Evolutionary conservation across 2,113 vertebrate species (phyloP), one percentile per base, ranked within the genome.

Genomic region (Nibea albiflora): DNA sequence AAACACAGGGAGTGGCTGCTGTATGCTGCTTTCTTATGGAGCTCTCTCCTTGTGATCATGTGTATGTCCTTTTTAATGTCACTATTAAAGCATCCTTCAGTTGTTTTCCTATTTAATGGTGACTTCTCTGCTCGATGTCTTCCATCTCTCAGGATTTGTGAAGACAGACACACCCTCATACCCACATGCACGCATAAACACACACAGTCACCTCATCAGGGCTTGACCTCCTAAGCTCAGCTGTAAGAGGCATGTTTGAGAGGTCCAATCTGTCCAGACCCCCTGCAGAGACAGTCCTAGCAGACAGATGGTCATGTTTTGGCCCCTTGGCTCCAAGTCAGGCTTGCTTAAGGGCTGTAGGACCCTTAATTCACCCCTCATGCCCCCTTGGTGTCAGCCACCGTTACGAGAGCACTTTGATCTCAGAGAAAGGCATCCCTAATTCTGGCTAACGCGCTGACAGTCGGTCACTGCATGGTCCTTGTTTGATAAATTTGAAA

Each of bases 251-350:
- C 80, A 85, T 81, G 70, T 87, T 74, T 75, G 39, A 73, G 78
- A 76, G 71, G 73, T 84, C 80, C 88, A 89, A 83, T 93, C 90
- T 84, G 83, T 87, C 82, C 84, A 82, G 74, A 70, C 80, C 83
- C 91, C 93, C 84, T 73, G 84, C 69, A 78, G 88, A 69, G 89
- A 74, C 84, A 66, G 73, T 65, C 73, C 61, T 17, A 84, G 78
- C 61, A 76, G 90, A 92, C 94, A 95, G 92, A 95, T 95, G 94
- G 92, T 60, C 87, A 73, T 76, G 74, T 85, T 84, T 85, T 62
- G 75, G 80, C 72, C 73, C 70, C 69, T 69, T 84, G 78, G 83
- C 88, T 80, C 57, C 47, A 60, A 78, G 54, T 85, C 85, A 85
- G 73, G 52, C 60, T 69, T 74, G 73, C 70, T 82, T 76, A 88